Base-by-base conservation (phyloP, 2,113 vertebrate genomes). In the Labrus mixtus region DNA sequence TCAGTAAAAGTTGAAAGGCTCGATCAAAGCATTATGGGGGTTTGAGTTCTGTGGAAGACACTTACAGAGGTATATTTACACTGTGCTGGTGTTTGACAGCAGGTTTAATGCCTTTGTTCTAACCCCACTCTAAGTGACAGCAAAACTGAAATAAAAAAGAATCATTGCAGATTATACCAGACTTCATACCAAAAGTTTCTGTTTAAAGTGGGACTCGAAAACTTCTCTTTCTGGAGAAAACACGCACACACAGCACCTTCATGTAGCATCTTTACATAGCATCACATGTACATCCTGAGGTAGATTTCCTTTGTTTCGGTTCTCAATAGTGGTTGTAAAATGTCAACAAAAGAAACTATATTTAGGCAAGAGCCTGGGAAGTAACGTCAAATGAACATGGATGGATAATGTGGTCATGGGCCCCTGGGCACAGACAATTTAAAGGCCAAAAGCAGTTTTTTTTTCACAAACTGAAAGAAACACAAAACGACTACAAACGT, bases 271-370 rank as follows among this genome's bases (percentile, higher is more conserved):
- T 73, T 60, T 69, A 89, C 82, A 85, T 43, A 76, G 69, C 72
- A 83, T 82, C 69, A 85, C 76, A 87, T 77, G 84, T 89, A 89
- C 80, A 61, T 85, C 90, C 82, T 97, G 97, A 99, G 97, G 98
- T 99, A 99, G 98, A 96, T 95, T 81, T 94, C 83, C 85, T 91
- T 91, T 64, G 87, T 93, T 87, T 79, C 33, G 89, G 59, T 90
- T 88, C 89, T 92, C 84, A 82, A 88, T 83, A 93, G 95, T 86
- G 91, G 88, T 90, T 94, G 89, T 88, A 62, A 84, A 83, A 91
- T 84, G 88, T 90, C 80, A 90, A 88, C 36, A 74, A 80, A 94
- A 67, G 88, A 73, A 89, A 69, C 36, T 78, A 70, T 45, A 81
- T 64, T 76, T 55, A 62, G 83, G 74, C 81, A 61, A 77, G 75